Base-by-base conservation (phyloP, 2,113 vertebrate species). In the Aythya baeri region DNA sequence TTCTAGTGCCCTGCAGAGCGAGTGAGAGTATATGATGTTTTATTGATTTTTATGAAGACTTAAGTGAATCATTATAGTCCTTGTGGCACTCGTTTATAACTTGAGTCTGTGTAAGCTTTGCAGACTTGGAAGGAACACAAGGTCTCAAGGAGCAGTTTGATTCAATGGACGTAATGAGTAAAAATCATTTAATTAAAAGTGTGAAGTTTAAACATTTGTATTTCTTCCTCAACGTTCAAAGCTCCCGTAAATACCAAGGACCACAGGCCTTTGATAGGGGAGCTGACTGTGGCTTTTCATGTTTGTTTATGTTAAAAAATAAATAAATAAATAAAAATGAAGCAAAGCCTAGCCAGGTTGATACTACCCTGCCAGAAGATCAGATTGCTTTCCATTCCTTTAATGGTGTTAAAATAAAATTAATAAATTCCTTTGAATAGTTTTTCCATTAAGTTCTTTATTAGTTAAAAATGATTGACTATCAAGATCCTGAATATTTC, bases 1-100 rank as follows among this genome's bases (percentile, higher is more conserved):
- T 77, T 21, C 17, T 43, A 59, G 34, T 70, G n/a, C 67, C 50
- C 43, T 44, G 34, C 59, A 88, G 46, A 86, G 34, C 67, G 59
- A 80, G 13, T 21, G 34, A 32, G 80, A 80, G 17, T 86, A 34
- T 58, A 10, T 63, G 16, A 10, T 63, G 16, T 59, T 76, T 83
- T 77, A 92, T 61, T 84, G 88, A 85, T 91, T 88, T 92, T 87
- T 70, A 5, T 63, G 54, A 76, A 80, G 68, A 72, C n/a, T 67
- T 73, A 41, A 81, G 29, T 65, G 54, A 90, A 50, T 87, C 70
- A 20, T 83, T 74, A 46, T 62, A 62, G 46, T 62, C 25, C 26
- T 9, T 67, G 13, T 83, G 41, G 41, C 21, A 29, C 13, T 58
- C 26, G 25, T 49, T 70, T 68, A 29, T 75, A 77, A 29, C 13